Conservation (phyloP, 2,113 vertebrate genomes). For the Pelecanoides urinatrix region DNA sequence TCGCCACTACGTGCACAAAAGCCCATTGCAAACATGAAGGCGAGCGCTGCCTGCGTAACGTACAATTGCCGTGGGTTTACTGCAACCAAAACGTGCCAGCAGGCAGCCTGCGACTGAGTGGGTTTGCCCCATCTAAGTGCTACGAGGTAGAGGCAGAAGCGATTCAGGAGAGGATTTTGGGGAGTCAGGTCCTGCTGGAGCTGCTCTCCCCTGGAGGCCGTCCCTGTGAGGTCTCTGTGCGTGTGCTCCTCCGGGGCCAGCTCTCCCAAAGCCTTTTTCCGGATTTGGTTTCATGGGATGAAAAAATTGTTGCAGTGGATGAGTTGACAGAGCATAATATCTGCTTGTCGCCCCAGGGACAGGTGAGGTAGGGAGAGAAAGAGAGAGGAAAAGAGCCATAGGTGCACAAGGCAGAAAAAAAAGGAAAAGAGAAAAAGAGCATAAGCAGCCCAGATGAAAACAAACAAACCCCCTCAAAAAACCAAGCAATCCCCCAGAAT, state of each 20-base stretch:
- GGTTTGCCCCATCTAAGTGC: not conserved
- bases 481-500: not conserved
- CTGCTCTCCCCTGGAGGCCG: not conserved
- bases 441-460: not conserved
- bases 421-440: not conserved
- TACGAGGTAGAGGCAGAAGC: not conserved
- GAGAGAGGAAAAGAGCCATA: not conserved
- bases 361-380: not conserved
- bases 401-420: not conserved
- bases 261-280: not conserved
- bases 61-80: not conserved
- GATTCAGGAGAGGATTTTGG: not conserved
- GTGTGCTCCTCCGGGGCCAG: rapidly evolving
- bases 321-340: not conserved
- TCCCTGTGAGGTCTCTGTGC: not conserved
- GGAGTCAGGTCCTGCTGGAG: not conserved
- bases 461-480: not conserved
- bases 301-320: not conserved
- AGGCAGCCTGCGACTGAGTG: not conserved
- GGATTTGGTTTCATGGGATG: not conserved
- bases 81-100: not conserved
- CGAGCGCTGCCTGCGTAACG: not conserved
- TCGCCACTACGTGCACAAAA: not conserved
- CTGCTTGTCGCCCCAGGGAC: not conserved
- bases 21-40: not conserved